phyloP scores from a whole-genome alignment of 2,113 vertebrate species.

The Uria aalge region DNA sequence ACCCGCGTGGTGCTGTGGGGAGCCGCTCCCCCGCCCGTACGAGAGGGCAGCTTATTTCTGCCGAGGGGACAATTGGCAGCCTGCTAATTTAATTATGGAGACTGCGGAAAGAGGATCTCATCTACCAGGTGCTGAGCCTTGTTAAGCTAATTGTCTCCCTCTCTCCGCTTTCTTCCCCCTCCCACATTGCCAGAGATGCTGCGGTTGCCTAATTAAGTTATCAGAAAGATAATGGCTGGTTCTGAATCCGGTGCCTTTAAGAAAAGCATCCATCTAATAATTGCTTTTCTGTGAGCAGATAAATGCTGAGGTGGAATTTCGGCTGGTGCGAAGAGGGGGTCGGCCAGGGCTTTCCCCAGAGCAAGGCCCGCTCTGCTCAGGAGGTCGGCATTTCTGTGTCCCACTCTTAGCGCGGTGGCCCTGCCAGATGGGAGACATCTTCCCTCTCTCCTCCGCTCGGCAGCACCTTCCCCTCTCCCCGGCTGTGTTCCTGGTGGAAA shows the following conservation, averaged over 20 bases:
- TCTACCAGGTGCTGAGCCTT: slow-evolving; percentile 70
- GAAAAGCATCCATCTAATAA: slow-evolving; percentile 43
- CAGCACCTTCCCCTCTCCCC: neutral
- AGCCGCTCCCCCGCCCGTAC: neutral
- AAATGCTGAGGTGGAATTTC: slow-evolving; percentile 13
- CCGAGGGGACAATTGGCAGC: slow-evolving; percentile 50
- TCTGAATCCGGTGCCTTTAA: slow-evolving; percentile 50
- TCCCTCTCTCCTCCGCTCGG: neutral
- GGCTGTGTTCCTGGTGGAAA: neutral
- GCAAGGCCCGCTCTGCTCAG: neutral
- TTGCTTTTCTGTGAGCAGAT: neutral
- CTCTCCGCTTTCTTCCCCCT: slow-evolving; percentile 62
- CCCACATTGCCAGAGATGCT: slow-evolving; percentile 62
- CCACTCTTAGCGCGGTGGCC: neutral
- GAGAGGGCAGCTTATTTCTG: neutral
- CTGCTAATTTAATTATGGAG: slow-evolving; percentile 71
- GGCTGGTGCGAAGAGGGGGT: neutral
- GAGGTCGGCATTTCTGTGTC: neutral
- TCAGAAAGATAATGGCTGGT: slow-evolving; percentile 71
- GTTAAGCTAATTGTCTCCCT: slow-evolving; percentile 77
- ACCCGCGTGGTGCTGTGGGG: fast-evolving
- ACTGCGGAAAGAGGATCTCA: slow-evolving; percentile 61
- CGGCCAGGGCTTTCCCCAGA: neutral
- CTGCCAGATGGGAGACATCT: neutral
- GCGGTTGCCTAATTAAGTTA: slow-evolving; percentile 72